Evolutionary conservation across 2,797 vertebrate genomes (phyloP), one percentile per base, ranked within the genome.

Genomic region (Enteromius argenteus): DNA sequence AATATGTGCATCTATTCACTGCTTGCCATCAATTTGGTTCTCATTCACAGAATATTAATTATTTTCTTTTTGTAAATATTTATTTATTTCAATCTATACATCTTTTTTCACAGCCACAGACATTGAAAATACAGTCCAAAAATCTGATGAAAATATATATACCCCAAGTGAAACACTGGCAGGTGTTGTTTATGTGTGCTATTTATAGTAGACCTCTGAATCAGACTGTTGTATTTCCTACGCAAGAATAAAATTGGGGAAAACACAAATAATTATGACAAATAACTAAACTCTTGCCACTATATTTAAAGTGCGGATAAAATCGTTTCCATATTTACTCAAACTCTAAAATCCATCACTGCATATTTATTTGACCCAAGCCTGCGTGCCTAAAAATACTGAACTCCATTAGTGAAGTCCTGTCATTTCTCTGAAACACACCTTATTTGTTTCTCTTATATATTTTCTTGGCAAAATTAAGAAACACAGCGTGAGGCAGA

Each of bases 371-470:
- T 35, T 77, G 32, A 49, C 42, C 14, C 11, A 6, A 64, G 44
- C 35, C 30, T 35, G 44, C 23, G 13, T 49, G 21, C 32, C 35
- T n/a, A 64, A 32, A 75, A 60, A 69, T 19, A 37, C n/a, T 32
- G 5, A 51, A 58, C 10, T 71, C 30, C 14, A 42, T 17, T 53
- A 17, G 0, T n/a, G 11, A 72, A 58, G 77, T 30, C 51, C 60
- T 37, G 11, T 15, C 2, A 5, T 17, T 62, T 46, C 17, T 23
- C 30, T 49, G 10, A 72, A 49, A 17, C 1, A 19, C 9, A 42
- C 7, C 6, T 97, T 93, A 99, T 83, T 99, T 99, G 90, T 95
- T 95, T 30, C 98, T 94, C 91, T 96, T 98, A 92, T 99, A 99
- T 83, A 99, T 97, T 90, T 97, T 97, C 58, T 92, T 91, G 0